These are phyloP conservation scores for Diogma glabrata DNA, from an alignment of 2,888 invertebrate species.

Conservation along the genomic window DNA sequence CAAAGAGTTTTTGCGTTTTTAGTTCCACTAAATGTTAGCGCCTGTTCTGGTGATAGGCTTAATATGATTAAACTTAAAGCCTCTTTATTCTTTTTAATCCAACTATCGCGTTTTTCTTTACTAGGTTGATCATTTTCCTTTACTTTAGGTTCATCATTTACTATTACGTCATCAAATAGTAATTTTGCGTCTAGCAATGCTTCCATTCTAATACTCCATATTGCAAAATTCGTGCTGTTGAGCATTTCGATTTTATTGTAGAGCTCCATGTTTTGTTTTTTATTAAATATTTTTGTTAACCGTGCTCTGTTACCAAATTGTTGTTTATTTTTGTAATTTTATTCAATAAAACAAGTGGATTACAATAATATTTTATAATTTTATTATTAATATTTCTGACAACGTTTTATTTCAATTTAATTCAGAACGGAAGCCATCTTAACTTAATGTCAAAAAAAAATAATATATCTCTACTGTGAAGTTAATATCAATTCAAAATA, in stretches of 20 bases:
- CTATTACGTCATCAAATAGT: background rate
- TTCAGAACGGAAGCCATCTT: too few relatives aligned
- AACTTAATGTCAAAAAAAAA: too few relatives aligned
- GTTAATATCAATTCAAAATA: too few relatives aligned
- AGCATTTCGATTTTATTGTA: constrained; percentile 3
- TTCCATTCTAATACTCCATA: background rate
- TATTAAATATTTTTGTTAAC: background rate
- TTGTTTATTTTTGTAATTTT: too few relatives aligned
- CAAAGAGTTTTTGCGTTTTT: background rate
- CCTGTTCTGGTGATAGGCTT: background rate
- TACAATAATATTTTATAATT: too few relatives aligned
- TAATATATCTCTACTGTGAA: too few relatives aligned
- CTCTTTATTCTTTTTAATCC: background rate
- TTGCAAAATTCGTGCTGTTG: background rate
- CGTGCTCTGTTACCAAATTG: background rate
- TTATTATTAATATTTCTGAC: too few relatives aligned
- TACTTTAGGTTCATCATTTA: background rate
- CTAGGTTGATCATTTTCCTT: background rate
- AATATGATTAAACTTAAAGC: background rate
- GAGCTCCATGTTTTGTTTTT: background rate
- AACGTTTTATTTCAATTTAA: too few relatives aligned
- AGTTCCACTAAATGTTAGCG: background rate
- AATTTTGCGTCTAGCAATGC: background rate
- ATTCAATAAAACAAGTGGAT: too few relatives aligned
- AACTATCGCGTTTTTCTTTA: background rate